Base-by-base conservation (phyloP, 2,797 vertebrate species). In the Microctenopoma steveboyesi region DNA sequence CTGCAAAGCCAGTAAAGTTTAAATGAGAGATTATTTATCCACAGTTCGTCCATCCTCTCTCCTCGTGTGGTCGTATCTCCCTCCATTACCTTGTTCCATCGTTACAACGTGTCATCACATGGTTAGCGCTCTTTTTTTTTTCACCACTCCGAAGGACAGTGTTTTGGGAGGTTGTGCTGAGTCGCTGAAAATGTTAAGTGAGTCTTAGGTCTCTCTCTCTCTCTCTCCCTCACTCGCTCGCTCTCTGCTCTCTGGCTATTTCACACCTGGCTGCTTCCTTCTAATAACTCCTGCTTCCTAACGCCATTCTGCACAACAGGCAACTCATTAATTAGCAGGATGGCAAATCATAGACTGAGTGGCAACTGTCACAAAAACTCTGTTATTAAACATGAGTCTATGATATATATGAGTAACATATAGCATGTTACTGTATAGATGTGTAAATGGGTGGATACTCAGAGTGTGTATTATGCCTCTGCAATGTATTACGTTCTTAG, bases 261-360 rank as follows among this genome's bases (percentile, higher is more conserved):
- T 92, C 91, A 91, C 89, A 92, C 89, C 84, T 90, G 83, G 67
- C 68, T 89, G 84, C 84, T 60, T 85, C 66, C 45, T 50, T 63
- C 72, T 85, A 86, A 88, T 86, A 86, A 87, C 77, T 78, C 75
- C 67, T 18, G 28, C 82, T 81, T 79, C 83, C 74, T 80, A 80
- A 81, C 65, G 46, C 68, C 33, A 37, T 74, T 42, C 78, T 67
- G 57, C 68, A 84, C 76, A 77, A 79, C 76, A 64, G 73, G 22
- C 22, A 22, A 22, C 22, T 82, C 85, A 89, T 89, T 92, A 89
- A 92, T 87, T 90, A 79, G 84, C 73, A 79, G 70, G 75, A 85
- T 78, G 81, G 82, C 73, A 78, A 85, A 85, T 89, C 62, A 82
- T 88, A 54, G 64, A 52, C 61, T 28, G 46, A 51, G 73, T 46